Percentiles rank a stretch among this genome's conserved stretches.
These are phyloP conservation scores for Carterocephalus palaemon DNA, from an alignment of 2,888 invertebrate species.

Conservation along the genomic window DNA sequence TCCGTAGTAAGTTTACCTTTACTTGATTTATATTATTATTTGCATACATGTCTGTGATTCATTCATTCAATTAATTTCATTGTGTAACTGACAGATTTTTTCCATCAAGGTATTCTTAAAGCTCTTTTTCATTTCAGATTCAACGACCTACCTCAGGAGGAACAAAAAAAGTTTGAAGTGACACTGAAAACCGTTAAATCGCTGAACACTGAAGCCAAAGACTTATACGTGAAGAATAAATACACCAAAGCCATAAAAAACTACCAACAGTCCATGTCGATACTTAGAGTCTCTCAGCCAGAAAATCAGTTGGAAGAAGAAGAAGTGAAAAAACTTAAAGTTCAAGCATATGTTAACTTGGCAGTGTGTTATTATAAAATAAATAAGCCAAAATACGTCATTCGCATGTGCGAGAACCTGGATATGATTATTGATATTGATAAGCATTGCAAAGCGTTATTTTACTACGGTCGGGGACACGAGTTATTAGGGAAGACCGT, in stretches of 20 bases:
- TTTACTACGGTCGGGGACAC: conserved; percentile 57
- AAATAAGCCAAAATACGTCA: conserved; percentile 55
- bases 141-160: conserved; percentile 54
- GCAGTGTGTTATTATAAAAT: conserved; percentile 63
- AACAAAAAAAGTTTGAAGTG: conserved; percentile 56
- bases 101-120: no score
- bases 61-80: no score
- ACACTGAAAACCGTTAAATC: conserved; percentile 55
- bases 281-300: conserved; percentile 49
- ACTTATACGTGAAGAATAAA: conserved; percentile 45
- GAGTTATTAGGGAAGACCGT: conserved; percentile 53
- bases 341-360: conserved; percentile 54
- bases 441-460: conserved; percentile 59
- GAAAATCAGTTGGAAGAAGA: conserved; percentile 40
- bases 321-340: conserved; percentile 49
- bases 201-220: conserved; percentile 52
- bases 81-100: no score
- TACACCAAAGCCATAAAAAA: conserved; percentile 49
- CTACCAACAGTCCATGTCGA: conserved; percentile 57
- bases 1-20: no score
- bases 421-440: conserved; percentile 52
- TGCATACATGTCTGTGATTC: no score
- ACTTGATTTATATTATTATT: no score
- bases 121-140: conserved; percentile 49
- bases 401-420: conserved; percentile 58